Conservation (phyloP, 2,888 invertebrate species). For the Caenorhabditis afra region DNA sequence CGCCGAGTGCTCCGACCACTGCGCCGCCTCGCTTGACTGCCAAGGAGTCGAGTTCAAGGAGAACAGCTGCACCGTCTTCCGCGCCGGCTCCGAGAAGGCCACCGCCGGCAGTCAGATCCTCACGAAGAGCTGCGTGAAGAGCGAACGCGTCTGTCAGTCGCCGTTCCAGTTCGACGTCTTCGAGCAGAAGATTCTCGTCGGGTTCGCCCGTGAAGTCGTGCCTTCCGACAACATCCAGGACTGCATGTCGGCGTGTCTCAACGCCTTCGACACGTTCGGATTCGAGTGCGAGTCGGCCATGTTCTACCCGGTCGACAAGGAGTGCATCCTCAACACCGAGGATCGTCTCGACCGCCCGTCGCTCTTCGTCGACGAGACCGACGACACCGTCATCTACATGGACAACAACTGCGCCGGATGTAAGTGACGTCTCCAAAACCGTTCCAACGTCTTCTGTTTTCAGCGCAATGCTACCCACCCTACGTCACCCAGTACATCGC, state of each 20-base stretch:
- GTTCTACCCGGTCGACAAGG: slow-evolving; percentile 80
- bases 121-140: slow-evolving; percentile 78
- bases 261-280: slow-evolving; percentile 78
- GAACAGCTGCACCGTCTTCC: slow-evolving; percentile 72
- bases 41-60: slow-evolving; percentile 75
- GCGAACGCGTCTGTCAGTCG: slow-evolving; percentile 78
- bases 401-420: slow-evolving; percentile 81
- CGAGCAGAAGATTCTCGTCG: slow-evolving; percentile 80
- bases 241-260: slow-evolving; percentile 78
- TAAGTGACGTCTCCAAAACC: slow-evolving; percentile 51
- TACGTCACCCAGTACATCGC: slow-evolving; percentile 80
- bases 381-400: slow-evolving; percentile 80
- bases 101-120: slow-evolving; percentile 61
- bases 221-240: slow-evolving; percentile 74
- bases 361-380: slow-evolving; percentile 79
- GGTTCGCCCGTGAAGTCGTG: slow-evolving; percentile 80
- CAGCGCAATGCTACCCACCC: slow-evolving; percentile 80
- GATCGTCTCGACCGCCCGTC: slow-evolving; percentile 80
- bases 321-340: slow-evolving; percentile 81
- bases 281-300: slow-evolving; percentile 81
- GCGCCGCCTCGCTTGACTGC: slow-evolving; percentile 74
- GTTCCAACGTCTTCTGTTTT: slow-evolving; percentile 29
- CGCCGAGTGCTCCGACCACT: slow-evolving; percentile 78
- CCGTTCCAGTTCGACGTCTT: slow-evolving; percentile 80
- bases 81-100: slow-evolving; percentile 63